These are phyloP conservation scores for Phytoseiulus persimilis DNA, from an alignment of 2,888 invertebrate genomes.

Conservation along the genomic window DNA sequence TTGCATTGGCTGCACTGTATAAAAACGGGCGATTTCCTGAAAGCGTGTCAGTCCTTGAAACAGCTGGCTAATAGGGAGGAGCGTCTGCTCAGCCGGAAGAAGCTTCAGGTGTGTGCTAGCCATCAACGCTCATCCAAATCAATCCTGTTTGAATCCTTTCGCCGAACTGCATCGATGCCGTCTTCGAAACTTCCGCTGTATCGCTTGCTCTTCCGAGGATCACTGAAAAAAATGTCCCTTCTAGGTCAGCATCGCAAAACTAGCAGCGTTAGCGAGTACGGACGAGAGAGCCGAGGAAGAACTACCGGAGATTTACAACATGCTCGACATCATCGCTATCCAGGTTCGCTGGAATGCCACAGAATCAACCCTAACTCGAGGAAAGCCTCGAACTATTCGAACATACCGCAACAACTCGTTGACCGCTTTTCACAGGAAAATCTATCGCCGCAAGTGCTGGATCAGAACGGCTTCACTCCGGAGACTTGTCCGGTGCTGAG, in stretches of 20 bases:
- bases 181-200: no score
- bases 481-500: neutral
- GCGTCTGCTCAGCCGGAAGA: constrained; percentile 7
- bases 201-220: no score
- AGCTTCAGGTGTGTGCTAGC: neutral
- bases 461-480: constrained; percentile 15
- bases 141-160: no score
- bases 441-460: constrained; percentile 13
- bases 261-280: constrained; percentile 1
- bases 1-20: constrained; percentile 21
- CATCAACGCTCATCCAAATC: no score
- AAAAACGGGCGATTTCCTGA: constrained; percentile 14
- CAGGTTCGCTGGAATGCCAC: neutral
- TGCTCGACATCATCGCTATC: constrained; percentile 20
- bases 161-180: no score
- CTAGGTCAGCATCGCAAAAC: constrained; percentile 24
- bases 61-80: constrained; percentile 7
- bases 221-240: neutral
- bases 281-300: constrained; percentile 9
- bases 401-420: neutral
- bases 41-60: constrained; percentile 19
- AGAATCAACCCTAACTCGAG: no score
- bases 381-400: no score
- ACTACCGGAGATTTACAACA: neutral
- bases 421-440: neutral